Conservation (phyloP, 1,140 invertebrate species). For the Temnothorax curvispinosus region DNA sequence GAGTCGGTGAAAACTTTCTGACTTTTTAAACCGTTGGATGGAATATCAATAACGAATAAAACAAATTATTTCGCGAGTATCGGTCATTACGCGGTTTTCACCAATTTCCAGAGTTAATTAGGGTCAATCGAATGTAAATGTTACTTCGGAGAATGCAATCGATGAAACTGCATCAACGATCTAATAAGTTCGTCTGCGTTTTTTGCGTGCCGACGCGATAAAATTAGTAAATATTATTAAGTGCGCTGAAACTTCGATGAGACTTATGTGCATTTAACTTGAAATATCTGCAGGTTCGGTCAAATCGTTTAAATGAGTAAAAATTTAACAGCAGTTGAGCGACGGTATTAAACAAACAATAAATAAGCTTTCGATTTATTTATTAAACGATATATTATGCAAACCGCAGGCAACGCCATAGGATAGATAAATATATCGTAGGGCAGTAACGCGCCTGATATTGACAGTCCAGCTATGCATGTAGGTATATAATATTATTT, state of each 20-base stretch:
- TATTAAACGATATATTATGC: slow-evolving; percentile 40
- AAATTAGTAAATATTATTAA: slow-evolving; percentile 12
- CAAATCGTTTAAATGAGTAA: not conserved
- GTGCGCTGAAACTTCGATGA: not conserved
- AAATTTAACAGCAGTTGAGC: slow-evolving; percentile 3
- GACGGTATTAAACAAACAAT: not conserved
- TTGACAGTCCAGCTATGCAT: slow-evolving; percentile 17
- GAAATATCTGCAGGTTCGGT: not conserved
- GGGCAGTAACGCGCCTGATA: slow-evolving; percentile 16
- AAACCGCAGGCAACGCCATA: not conserved
- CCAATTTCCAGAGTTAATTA: slow-evolving; percentile 37
- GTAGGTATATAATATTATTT: slow-evolving; percentile 21
- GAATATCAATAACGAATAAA: slow-evolving; percentile 33
- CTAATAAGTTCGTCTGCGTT: slow-evolving; percentile 3
- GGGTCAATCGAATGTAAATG: slow-evolving; percentile 52
- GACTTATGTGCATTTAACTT: not conserved
- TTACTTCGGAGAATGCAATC: slow-evolving; percentile 14
- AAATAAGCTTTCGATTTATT: slow-evolving; percentile 33
- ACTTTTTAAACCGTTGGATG: not conserved
- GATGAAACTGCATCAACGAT: slow-evolving; percentile 25
- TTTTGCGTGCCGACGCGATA: not conserved
- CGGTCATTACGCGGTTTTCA: not conserved
- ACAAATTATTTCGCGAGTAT: slow-evolving; percentile 4
- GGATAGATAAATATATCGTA: slow-evolving; percentile 31
- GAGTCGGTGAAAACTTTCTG: not conserved